These are phyloP conservation scores for Liodrosophila aerea DNA, from an alignment of 2,888 invertebrate species.

Conservation along the genomic window DNA sequence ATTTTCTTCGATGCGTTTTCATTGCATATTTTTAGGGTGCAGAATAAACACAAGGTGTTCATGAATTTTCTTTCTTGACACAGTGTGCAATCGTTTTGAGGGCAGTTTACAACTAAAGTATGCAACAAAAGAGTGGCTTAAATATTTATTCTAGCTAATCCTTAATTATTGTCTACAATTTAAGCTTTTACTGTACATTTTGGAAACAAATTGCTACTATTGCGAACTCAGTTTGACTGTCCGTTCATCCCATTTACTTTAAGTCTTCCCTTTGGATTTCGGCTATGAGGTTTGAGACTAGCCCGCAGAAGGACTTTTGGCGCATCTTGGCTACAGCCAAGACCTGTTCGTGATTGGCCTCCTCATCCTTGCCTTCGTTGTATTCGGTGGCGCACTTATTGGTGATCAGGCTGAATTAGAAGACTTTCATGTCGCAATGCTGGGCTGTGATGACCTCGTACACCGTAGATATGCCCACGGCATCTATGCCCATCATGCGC, in stretches of 20 bases:
- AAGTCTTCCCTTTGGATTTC: slow-evolving; percentile 58
- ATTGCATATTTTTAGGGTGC: too few species aligned
- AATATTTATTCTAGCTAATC: slow-evolving; percentile 27
- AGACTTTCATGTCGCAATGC: slow-evolving; percentile 95
- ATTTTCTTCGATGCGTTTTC: too few species aligned
- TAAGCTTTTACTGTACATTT: slow-evolving; percentile 19
- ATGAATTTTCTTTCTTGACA: too few species aligned
- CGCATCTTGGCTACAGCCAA: slow-evolving; percentile 89
- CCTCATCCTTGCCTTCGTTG: slow-evolving; percentile 85
- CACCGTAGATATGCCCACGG: slow-evolving; percentile 92
- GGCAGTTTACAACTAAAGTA: too few species aligned
- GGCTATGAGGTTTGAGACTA: slow-evolving; percentile 86
- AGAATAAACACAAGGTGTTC: too few species aligned
- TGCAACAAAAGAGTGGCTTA: too few species aligned
- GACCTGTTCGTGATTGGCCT: slow-evolving; percentile 95
- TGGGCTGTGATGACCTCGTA: slow-evolving; percentile 94
- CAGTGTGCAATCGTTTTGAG: too few species aligned
- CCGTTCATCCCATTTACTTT: too few species aligned
- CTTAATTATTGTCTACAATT: slow-evolving; percentile 22
- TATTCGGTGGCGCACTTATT: slow-evolving; percentile 94
- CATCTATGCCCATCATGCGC: slow-evolving; percentile 91
- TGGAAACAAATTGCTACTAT: slow-evolving; percentile 15
- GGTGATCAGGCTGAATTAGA: slow-evolving; percentile 96
- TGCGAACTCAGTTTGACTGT: too few species aligned
- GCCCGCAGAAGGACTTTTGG: slow-evolving; percentile 87